These are phyloP conservation scores for Emberiza fucata DNA, from an alignment of 2,113 vertebrate genomes.

Conservation along the genomic window DNA sequence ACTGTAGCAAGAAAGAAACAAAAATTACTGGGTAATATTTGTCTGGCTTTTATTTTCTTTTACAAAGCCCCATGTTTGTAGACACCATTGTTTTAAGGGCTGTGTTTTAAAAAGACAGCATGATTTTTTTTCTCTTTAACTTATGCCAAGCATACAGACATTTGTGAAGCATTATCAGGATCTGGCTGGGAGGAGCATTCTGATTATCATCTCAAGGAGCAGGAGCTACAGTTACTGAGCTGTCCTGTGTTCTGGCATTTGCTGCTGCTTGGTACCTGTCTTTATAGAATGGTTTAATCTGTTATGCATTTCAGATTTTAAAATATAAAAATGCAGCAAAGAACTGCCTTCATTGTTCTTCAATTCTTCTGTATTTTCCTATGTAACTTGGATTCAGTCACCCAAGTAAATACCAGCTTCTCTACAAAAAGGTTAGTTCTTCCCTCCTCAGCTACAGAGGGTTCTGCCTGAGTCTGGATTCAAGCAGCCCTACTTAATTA, in stretches of 20 bases:
- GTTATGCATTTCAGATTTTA: background rate
- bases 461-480: background rate
- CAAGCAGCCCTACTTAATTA: slow-evolving; percentile 4
- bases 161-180: background rate
- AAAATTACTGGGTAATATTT: background rate
- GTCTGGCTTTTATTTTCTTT: background rate
- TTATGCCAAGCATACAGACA: background rate
- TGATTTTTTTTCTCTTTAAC: background rate
- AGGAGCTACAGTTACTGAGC: background rate
- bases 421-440: slow-evolving; percentile 12
- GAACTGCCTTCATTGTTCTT: background rate
- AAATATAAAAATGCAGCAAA: slow-evolving; percentile 7
- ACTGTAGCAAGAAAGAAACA: background rate
- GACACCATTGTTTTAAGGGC: background rate
- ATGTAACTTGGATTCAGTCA: background rate
- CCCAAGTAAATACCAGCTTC: background rate
- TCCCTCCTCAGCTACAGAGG: background rate
- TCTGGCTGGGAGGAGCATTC: background rate
- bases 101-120: background rate
- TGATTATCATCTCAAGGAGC: background rate
- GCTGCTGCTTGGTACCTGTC: background rate
- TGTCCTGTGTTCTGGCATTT: background rate
- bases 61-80: background rate
- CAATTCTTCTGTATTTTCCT: background rate
- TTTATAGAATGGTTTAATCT: background rate